These are phyloP conservation scores for Dermolepida albohirtum DNA, from an alignment of 2,888 invertebrate species.

Conservation along the genomic window DNA sequence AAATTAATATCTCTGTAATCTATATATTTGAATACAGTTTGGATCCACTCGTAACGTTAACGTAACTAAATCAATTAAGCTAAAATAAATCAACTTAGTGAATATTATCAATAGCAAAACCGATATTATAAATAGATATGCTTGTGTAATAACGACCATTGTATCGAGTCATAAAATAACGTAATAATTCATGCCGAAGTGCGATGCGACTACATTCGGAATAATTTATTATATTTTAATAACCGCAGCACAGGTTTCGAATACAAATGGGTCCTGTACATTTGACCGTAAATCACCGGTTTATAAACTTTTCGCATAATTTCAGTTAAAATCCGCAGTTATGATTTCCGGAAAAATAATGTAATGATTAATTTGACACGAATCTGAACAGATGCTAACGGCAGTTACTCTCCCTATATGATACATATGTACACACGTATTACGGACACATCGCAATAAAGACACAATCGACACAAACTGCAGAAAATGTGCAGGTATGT, in stretches of 20 bases:
- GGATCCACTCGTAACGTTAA: not conserved
- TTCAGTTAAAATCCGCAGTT: constrained; percentile 12
- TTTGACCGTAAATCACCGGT: constrained; percentile 34
- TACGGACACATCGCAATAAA: too few species aligned
- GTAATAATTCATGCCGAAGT: constrained; percentile 34
- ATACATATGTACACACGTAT: too few species aligned
- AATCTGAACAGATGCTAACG: constrained; percentile 18
- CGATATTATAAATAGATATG: constrained; percentile 17
- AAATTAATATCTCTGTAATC: too few species aligned
- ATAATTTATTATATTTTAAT: constrained; percentile 41
- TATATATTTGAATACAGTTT: too few species aligned
- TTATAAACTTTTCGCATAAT: constrained; percentile 33
- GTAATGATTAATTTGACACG: constrained; percentile 19
- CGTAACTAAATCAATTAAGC: constrained; percentile 13
- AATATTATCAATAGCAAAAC: constrained; percentile 16
- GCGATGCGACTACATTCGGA: constrained; percentile 32
- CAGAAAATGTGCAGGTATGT: too few species aligned
- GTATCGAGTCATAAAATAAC: constrained; percentile 11
- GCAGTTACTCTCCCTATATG: not conserved
- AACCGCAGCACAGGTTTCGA: constrained; percentile 38
- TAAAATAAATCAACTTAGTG: constrained; percentile 11
- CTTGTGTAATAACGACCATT: constrained; percentile 6
- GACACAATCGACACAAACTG: too few species aligned
- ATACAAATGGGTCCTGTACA: constrained; percentile 24
- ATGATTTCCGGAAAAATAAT: constrained; percentile 18